Evolutionary conservation across 2,888 invertebrate species (phyloP).

Genomic region (Odontothrips loti): DNA sequence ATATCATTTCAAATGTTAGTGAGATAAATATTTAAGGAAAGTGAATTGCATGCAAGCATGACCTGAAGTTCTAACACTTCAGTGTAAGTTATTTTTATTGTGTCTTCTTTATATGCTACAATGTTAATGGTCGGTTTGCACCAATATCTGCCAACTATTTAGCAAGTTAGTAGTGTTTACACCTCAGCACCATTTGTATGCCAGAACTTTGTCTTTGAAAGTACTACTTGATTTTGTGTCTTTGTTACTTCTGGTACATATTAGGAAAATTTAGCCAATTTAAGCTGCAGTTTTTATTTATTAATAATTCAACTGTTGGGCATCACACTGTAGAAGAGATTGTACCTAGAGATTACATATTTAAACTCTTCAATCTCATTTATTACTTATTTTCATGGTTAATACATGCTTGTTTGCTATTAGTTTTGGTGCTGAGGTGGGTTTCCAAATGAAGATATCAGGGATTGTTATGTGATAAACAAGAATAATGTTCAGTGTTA

Average conservation of each 20-base stretch:
- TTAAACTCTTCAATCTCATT: too few species aligned
- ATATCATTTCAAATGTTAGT: neutral
- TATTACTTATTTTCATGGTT: too few species aligned
- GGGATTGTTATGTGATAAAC: neutral
- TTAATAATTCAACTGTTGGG: too few species aligned
- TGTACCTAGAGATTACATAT: too few species aligned
- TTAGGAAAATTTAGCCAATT: too few species aligned
- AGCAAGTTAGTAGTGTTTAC: neutral
- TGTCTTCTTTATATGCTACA: neutral
- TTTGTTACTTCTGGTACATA: neutral
- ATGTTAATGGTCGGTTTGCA: neutral
- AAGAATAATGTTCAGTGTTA: neutral
- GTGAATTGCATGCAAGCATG: neutral
- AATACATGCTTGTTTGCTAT: too few species aligned
- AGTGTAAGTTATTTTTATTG: neutral
- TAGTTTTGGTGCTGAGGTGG: conserved; percentile 1
- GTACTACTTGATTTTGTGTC: neutral
- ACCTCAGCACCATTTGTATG: neutral
- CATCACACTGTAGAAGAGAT: too few species aligned
- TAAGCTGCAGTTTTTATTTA: too few species aligned
- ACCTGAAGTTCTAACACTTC: neutral
- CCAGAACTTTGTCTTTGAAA: too few species aligned
- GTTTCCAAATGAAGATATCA: neutral
- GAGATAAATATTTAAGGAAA: conserved; percentile 15
- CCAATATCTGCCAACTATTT: neutral